Conservation (phyloP, 2,888 invertebrate genomes). For the Phengaris alcon region DNA sequence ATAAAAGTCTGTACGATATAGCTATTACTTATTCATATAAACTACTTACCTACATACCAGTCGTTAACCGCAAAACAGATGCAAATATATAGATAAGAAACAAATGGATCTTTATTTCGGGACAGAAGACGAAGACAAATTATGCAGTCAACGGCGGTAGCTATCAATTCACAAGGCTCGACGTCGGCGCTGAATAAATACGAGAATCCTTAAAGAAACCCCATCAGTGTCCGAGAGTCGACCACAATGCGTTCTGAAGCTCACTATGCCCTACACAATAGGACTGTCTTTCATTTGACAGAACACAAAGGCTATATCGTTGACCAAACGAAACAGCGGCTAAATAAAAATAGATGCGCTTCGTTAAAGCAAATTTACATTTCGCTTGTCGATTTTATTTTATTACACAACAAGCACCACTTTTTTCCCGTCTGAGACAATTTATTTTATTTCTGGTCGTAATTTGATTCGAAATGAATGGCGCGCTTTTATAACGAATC, state of each 20-base stretch:
- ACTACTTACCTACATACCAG: not conserved
- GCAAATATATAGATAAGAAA: constrained; percentile 11
- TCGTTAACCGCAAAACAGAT: not conserved
- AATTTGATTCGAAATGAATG: constrained; percentile 48
- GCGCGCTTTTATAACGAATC: constrained; percentile 35
- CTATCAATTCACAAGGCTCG: constrained; percentile 56
- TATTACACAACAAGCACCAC: constrained; percentile 51
- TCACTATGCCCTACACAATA: constrained; percentile 39
- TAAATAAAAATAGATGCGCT: constrained; percentile 63
- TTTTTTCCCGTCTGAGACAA: constrained; percentile 45
- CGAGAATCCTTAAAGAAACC: constrained; percentile 38
- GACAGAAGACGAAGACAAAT: constrained; percentile 29
- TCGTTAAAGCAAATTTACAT: constrained; percentile 72
- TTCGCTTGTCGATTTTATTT: constrained; percentile 59
- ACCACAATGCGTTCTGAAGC: constrained; percentile 11
- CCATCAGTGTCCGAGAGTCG: constrained; percentile 34
- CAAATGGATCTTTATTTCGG: constrained; percentile 22
- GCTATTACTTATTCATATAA: not conserved
- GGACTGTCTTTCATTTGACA: constrained; percentile 31
- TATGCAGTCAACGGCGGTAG: constrained; percentile 40
- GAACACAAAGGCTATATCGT: constrained; percentile 32
- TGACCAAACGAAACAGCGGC: constrained; percentile 44
- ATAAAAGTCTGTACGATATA: not conserved
- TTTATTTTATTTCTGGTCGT: constrained; percentile 44
- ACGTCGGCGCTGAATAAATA: constrained; percentile 48